These are phyloP conservation scores for Bucorvus abyssinicus DNA, from an alignment of 2,797 vertebrate species.

Conservation along the genomic window DNA sequence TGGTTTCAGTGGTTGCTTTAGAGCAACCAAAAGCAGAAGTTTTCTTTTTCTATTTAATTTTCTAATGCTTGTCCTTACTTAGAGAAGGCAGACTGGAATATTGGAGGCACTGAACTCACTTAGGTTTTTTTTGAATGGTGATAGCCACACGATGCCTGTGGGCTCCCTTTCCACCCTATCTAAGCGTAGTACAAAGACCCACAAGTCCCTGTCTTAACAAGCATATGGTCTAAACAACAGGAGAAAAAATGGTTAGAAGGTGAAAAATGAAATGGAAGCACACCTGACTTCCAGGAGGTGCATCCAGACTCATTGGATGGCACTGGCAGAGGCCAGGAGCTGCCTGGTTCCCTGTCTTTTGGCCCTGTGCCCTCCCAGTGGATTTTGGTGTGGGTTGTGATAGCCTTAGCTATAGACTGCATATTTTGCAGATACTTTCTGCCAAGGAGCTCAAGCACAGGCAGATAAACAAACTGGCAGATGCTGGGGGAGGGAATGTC, in stretches of 20 bases:
- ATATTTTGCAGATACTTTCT: background rate
- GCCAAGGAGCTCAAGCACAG: background rate
- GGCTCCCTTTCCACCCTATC: background rate
- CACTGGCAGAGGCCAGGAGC: background rate
- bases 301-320: background rate
- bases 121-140: background rate
- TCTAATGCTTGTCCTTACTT: background rate
- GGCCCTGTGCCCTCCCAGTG: background rate
- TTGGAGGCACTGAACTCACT: background rate
- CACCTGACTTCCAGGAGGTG: background rate
- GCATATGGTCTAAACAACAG: background rate
- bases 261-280: background rate
- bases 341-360: background rate
- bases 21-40: background rate
- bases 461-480: background rate
- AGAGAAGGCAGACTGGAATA: background rate
- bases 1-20: background rate
- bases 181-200: background rate
- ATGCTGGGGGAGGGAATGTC: background rate
- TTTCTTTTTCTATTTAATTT: background rate
- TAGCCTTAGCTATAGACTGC: background rate
- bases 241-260: background rate
- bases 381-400: background rate
- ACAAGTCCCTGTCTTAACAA: background rate
- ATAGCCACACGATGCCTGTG: background rate